Evolutionary conservation across 2,113 vertebrate species (phyloP), one percentile per base, ranked within the genome.

Genomic region (Alligator mississippiensis): DNA sequence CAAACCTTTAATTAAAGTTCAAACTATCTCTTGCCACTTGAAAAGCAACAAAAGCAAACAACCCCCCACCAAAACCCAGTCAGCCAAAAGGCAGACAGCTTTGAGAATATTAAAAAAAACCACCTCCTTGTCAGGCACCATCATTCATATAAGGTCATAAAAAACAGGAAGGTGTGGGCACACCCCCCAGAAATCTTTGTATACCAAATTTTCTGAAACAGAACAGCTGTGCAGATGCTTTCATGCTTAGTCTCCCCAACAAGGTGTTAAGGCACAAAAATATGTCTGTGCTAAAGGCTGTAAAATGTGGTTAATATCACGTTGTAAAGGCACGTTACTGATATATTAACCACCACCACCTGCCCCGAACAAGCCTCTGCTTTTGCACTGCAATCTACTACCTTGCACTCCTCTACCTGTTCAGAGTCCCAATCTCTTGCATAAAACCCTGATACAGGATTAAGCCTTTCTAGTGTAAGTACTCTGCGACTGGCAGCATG

Each of bases 191-290:
- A 84, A 84, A 66, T 54, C 84, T 27, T 47, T 75, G 6, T 59
- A 93, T 17, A 77, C 60, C 90, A 27, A 58, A 89, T 27, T 38
- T 95, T 82, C 80, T 74, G 77, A 89, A 81, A 58, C 47, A 77
- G 68, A 93, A 84, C 47, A 87, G 74, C 28, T 57, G 55, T 55
- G 70, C 13, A 55, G 27, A 25, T n/a, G 63, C 27, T 28, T 93
- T 84, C 64, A 85, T 54, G 87, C 47, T 93, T 77, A 80, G 0
- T 0, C 86, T 82, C 21, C 74, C 81, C 70, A 74, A 61, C 68
- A 90, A 82, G 60, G 81, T 68, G 15, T 47, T 83, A 77, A 96
- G 79, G 92, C 79, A 93, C 30, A 58, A 68, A 93, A 77, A 38
- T 12, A 85, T 47, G 47, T 47, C 47, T 47, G 47, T 47, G 47